These are phyloP conservation scores for Furnarius figulus DNA, from an alignment of 2,113 vertebrate genomes.

Conservation along the genomic window DNA sequence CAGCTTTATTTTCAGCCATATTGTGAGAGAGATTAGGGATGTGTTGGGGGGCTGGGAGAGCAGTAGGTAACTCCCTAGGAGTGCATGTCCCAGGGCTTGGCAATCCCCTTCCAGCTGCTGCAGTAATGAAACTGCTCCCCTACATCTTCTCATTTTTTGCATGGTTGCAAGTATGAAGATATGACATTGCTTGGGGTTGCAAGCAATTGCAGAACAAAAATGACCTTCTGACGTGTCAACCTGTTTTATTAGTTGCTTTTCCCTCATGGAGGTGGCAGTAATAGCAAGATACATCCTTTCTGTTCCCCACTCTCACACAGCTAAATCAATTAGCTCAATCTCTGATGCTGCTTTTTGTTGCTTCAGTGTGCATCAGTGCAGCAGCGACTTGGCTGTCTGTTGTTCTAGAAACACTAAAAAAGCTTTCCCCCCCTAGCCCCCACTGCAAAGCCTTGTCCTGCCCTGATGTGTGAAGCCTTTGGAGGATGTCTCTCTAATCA, in stretches of 20 bases:
- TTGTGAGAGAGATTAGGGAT: neutral
- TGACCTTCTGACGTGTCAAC: neutral
- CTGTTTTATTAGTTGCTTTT: neutral
- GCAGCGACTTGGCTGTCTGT: neutral
- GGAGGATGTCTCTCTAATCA: neutral
- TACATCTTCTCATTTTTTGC: neutral
- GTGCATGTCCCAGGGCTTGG: neutral
- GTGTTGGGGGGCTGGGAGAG: neutral
- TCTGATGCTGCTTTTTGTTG: neutral
- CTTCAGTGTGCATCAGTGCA: neutral
- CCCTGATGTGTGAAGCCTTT: neutral
- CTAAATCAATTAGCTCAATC: neutral
- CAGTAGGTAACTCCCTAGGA: neutral
- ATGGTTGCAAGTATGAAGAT: neutral
- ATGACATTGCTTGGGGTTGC: neutral
- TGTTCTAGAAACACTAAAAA: neutral
- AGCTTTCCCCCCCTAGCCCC: neutral
- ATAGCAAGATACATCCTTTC: neutral
- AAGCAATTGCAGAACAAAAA: neutral
- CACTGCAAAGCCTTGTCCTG: neutral
- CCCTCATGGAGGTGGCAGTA: neutral
- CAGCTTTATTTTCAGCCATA: neutral
- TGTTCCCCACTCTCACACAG: neutral
- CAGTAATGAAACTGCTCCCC: neutral
- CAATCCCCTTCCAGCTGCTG: neutral